Evolutionary conservation across 2,888 invertebrate species (phyloP).

Genomic region (Dioctria rufipes): DNA sequence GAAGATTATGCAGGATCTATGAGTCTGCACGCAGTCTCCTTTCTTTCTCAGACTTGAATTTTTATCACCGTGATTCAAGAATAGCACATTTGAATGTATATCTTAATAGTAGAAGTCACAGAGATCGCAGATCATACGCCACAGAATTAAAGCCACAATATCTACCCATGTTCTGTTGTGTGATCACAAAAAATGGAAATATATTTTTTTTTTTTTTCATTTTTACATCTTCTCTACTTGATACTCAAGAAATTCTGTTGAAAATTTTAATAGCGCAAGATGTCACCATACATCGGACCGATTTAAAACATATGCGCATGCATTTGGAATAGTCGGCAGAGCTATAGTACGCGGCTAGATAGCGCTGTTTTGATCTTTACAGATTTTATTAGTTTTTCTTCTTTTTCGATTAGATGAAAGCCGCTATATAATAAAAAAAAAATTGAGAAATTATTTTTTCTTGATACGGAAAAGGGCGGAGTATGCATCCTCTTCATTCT

Average conservation of each 20-base stretch:
- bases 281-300: background rate
- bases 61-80: background rate
- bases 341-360: background rate
- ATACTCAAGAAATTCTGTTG: background rate
- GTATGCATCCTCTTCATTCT: background rate
- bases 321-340: too few relatives aligned
- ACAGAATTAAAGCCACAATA: background rate
- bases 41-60: background rate
- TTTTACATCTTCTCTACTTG: too few relatives aligned
- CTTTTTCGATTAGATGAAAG: background rate
- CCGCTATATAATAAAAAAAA: too few relatives aligned
- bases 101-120: background rate
- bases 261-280: background rate
- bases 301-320: too few relatives aligned
- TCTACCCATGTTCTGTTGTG: background rate
- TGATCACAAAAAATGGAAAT: too few relatives aligned
- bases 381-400: background rate
- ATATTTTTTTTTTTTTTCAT: too few relatives aligned
- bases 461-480: background rate
- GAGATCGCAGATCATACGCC: background rate
- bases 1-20: background rate
- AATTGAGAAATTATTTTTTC: background rate
- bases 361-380: background rate
- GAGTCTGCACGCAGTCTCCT: background rate
- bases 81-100: background rate